These are phyloP conservation scores for Gryllus bimaculatus DNA, from an alignment of 1,140 invertebrate species.

Conservation along the genomic window DNA sequence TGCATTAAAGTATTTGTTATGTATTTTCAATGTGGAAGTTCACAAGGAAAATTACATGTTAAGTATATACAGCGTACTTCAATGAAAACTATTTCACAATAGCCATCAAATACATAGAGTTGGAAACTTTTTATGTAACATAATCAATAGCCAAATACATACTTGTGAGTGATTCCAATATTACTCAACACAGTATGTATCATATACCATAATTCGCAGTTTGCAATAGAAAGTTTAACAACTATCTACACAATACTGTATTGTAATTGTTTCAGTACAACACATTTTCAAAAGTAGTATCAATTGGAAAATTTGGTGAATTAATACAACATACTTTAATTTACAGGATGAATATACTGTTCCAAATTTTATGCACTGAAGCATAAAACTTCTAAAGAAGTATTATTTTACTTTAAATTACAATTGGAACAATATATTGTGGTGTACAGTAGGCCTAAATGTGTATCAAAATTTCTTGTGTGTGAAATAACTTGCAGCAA, in stretches of 20 bases:
- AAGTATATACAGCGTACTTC: not conserved
- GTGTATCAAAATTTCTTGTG: not conserved
- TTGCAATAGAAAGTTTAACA: not conserved
- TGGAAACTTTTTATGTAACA: conserved; percentile 20
- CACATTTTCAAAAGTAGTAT: not conserved
- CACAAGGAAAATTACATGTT: conserved; percentile 5
- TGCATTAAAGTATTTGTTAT: not conserved
- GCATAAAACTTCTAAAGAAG: not conserved
- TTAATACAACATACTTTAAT: not conserved
- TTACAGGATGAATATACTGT: not conserved
- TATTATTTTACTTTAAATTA: not conserved
- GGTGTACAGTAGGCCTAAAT: not conserved
- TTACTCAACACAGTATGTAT: conserved; percentile 6
- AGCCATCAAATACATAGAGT: conserved; percentile 18
- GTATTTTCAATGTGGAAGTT: conserved; percentile 5
- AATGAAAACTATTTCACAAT: not conserved
- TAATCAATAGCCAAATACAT: conserved; percentile 16
- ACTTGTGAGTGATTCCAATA: not conserved
- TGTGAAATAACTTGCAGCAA: not conserved
- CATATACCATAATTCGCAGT: not conserved
- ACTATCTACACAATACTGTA: not conserved
- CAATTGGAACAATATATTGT: conserved; percentile 5
- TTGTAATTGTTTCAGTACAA: not conserved
- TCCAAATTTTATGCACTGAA: not conserved
- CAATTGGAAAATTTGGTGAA: not conserved